Percentiles rank a stretch among this genome's conserved stretches.
phyloP scores from a whole-genome alignment of 2,888 invertebrate genomes.

The Pecten maximus region DNA sequence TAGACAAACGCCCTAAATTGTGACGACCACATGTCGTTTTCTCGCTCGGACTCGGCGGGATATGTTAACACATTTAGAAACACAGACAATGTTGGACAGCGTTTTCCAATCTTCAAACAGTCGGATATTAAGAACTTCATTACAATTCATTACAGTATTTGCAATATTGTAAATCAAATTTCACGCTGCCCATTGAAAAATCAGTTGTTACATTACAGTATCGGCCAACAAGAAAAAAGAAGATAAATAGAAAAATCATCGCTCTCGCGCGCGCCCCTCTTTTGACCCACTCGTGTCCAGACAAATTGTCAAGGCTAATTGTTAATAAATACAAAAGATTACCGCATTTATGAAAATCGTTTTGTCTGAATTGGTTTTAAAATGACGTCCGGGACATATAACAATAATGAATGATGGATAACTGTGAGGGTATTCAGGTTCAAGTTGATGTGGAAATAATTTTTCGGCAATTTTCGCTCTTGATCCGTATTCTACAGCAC shows the following conservation, averaged over 20 bases:
- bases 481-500: not conserved
- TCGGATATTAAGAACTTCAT: conserved; percentile 10
- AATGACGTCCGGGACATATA: not conserved
- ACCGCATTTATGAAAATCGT: not conserved
- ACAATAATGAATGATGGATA: not conserved
- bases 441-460: not conserved
- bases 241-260: not conserved
- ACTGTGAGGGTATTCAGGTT: not conserved
- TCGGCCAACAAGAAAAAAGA: not conserved
- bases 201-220: not conserved
- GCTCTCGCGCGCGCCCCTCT: not conserved
- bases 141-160: not conserved
- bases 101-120: not conserved
- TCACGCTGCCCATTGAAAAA: not conserved
- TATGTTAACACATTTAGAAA: not conserved
- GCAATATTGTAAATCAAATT: not conserved
- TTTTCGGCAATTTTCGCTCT: conserved; percentile 7
- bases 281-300: not conserved
- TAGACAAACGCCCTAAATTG: no score
- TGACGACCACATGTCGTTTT: no score
- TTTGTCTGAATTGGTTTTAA: not conserved
- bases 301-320: not conserved
- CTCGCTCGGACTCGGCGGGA: no score
- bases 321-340: not conserved
- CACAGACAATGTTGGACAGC: not conserved